A percentile compares a stretch with the other conserved stretches of the same genome.
phyloP scores from a whole-genome alignment of 2,113 vertebrate genomes.

The Lamprotornis superbus region DNA sequence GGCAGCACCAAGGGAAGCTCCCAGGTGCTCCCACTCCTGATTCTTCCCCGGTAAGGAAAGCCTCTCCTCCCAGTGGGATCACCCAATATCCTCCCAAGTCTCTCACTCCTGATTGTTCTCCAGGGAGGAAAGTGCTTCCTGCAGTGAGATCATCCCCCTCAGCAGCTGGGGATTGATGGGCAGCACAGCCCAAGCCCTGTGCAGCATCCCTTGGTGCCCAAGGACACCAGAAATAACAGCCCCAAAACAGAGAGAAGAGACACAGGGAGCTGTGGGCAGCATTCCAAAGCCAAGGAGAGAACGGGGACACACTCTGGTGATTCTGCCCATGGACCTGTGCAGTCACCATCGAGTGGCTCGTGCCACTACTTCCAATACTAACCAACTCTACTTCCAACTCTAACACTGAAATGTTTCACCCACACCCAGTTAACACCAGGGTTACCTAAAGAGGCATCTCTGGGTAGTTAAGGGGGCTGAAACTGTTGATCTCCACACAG shows the following conservation, averaged over 20 bases:
- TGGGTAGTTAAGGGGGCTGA: not conserved
- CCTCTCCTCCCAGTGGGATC: too few relatives aligned
- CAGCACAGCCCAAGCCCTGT: not conserved
- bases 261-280: not conserved
- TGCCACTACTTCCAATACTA: too few relatives aligned
- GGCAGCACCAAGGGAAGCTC: not conserved
- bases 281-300: not conserved
- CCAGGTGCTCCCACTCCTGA: too few relatives aligned
- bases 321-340: accelerated
- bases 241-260: not conserved
- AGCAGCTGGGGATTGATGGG: not conserved
- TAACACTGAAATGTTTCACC: accelerated
- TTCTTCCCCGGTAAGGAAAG: too few relatives aligned
- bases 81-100: too few relatives aligned
- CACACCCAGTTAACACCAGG: not conserved
- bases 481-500: not conserved
- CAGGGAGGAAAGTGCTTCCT: too few relatives aligned
- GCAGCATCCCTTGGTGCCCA: not conserved
- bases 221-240: not conserved
- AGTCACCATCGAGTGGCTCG: accelerated
- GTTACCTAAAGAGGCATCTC: not conserved
- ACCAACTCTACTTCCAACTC: too few relatives aligned
- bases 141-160: too few relatives aligned
- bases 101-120: too few relatives aligned
- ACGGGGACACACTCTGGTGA: accelerated